These are phyloP conservation scores for Cichlasoma orientale DNA, from an alignment of 2,797 vertebrate genomes.

Conservation along the genomic window DNA sequence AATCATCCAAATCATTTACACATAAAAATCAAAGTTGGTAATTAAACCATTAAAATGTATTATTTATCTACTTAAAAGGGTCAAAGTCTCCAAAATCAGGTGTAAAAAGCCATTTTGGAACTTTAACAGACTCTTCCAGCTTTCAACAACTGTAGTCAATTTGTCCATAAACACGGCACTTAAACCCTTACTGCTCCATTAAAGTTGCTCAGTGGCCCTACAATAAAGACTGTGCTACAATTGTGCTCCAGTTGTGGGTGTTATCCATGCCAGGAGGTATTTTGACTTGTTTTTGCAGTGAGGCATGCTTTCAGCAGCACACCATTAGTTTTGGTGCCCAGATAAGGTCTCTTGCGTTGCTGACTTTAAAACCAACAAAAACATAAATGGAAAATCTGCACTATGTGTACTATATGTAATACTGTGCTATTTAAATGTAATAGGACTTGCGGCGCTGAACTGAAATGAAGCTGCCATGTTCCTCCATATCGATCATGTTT, in stretches of 20 bases:
- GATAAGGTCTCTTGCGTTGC: not conserved
- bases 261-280: not conserved
- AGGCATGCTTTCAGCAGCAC: not conserved
- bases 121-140: conserved; percentile 24
- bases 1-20: conserved; percentile 5
- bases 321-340: not conserved
- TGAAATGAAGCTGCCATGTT: conserved; percentile 34
- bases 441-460: conserved; percentile 10
- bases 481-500: conserved; percentile 29
- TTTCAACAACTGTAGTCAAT: conserved; percentile 38
- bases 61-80: conserved; percentile 21
- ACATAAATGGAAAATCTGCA: conserved; percentile 18
- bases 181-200: conserved; percentile 49
- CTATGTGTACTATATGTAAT: too few species aligned
- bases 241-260: not conserved
- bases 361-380: conserved; percentile 7
- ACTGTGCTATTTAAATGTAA: conserved; percentile 35
- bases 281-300: not conserved
- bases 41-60: conserved; percentile 13
- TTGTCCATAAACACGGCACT: conserved; percentile 54
- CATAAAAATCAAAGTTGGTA: not conserved
- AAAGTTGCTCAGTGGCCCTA: conserved; percentile 28
- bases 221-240: conserved; percentile 15
- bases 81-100: conserved; percentile 19
- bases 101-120: conserved; percentile 5